Base-by-base conservation (phyloP, 2,113 vertebrate genomes). In the Argyrosomus japonicus region DNA sequence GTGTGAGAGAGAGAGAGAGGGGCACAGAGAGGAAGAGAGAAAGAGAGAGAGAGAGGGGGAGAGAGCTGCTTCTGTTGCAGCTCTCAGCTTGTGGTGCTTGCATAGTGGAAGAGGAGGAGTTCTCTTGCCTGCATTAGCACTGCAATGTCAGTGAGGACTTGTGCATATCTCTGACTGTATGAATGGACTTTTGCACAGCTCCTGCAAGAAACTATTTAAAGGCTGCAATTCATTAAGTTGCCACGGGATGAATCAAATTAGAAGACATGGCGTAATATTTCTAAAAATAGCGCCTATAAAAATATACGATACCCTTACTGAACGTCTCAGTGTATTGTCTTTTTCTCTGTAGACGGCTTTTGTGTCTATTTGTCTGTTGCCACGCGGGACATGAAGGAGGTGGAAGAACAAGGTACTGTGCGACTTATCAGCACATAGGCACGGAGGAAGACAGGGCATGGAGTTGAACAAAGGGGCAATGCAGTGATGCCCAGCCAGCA, bases 81-180 rank as follows among this genome's bases (percentile, higher is more conserved):
- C 69, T 76, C 75, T 80, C 75, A 85, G 86, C 67, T 75, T 80
- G 81, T 84, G 81, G 50, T 71, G 76, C 57, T 77, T 75, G 57
- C 79, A 78, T 29, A 58, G 80, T 68, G 68, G 23, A 82, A 86
- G 80, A 87, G 77, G 78, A 88, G 71, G 77, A 79, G 82, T 83
- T 85, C 40, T 72, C 68, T 60, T 73, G 27, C 63, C 92, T 91
- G 92, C 93, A 93, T 92, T 89, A 91, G 81, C 86, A 88, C 94
- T 89, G 92, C 94, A 94, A 92, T 94, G 92, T 95, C 92, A 94
- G 70, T 56, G 84, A 94, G 91, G 88, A 93, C 89, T 88, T 70
- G 40, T 81, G 48, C 77, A 88, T 53, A 87, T 92, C 88, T 91
- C 84, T 69, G 81, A 81, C 82, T 76, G 48, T 85, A 83, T 89